Evolutionary conservation across 2,113 vertebrate genomes (phyloP).

Genomic region (Spea bombifrons): DNA sequence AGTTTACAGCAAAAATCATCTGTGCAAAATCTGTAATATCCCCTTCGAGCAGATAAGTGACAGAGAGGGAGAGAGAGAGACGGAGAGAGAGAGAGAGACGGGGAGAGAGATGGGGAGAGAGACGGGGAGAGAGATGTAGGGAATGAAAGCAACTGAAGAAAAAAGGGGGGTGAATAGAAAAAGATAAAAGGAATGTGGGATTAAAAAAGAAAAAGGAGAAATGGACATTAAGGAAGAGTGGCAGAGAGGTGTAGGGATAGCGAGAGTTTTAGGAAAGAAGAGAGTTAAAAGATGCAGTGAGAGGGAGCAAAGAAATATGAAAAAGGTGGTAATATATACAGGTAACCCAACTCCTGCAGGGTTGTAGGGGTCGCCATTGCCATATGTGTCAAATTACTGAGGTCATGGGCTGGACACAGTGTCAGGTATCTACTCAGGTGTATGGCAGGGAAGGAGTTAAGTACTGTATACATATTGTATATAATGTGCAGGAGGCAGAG

Average conservation of each 20-base stretch:
- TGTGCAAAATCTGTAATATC: conserved; percentile 30
- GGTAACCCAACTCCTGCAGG: conserved; percentile 16
- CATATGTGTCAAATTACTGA: conserved; percentile 27
- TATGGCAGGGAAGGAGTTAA: conserved; percentile 30
- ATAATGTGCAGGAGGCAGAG: neutral
- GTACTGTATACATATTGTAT: conserved; percentile 31
- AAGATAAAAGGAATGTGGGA: neutral
- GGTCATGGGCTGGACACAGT: conserved; percentile 14
- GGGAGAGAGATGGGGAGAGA: neutral
- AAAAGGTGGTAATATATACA: neutral
- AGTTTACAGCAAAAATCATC: conserved; percentile 29
- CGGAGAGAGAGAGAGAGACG: conserved; percentile 7
- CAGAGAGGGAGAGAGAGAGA: conserved; percentile 6
- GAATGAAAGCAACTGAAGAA: neutral
- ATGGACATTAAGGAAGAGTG: neutral
- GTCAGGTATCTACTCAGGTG: conserved; percentile 33
- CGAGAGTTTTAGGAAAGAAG: neutral
- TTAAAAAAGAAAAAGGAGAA: conserved; percentile 5
- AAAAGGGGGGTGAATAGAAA: neutral
- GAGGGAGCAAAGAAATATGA: neutral
- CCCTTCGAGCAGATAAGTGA: conserved; percentile 3
- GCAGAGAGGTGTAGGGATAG: neutral
- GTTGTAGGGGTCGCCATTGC: neutral
- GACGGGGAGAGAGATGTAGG: neutral
- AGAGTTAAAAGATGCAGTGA: neutral